Conservation (phyloP, 2,888 invertebrate species). For the Hylaea fasciaria region DNA sequence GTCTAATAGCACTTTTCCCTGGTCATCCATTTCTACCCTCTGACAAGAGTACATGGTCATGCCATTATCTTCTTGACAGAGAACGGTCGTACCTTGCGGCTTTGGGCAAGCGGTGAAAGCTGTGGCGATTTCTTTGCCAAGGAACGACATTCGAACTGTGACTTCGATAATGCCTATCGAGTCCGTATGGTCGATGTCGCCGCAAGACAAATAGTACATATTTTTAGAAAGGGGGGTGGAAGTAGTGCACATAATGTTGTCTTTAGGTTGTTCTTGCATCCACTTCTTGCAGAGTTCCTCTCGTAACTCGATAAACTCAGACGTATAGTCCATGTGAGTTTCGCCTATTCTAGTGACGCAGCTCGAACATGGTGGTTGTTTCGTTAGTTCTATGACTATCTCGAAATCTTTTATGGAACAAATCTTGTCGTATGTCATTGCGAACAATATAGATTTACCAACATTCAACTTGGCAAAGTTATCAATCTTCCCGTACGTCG, state of each 20-base stretch:
- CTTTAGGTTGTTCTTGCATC: slow-evolving; percentile 69
- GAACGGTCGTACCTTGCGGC: slow-evolving; percentile 61
- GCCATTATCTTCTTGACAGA: slow-evolving; percentile 73
- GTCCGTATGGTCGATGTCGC: slow-evolving; percentile 62
- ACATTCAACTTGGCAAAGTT: slow-evolving; percentile 70
- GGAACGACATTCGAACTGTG: slow-evolving; percentile 74
- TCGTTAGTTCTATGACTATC: slow-evolving; percentile 66
- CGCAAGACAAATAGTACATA: slow-evolving; percentile 71
- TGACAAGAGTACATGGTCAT: slow-evolving; percentile 79
- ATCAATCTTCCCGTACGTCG: slow-evolving; percentile 70
- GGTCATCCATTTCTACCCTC: slow-evolving; percentile 78
- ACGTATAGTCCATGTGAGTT: slow-evolving; percentile 70
- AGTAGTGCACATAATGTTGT: slow-evolving; percentile 74
- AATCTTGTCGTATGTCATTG: slow-evolving; percentile 81
- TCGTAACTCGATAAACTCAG: slow-evolving; percentile 65
- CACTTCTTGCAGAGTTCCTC: slow-evolving; percentile 75
- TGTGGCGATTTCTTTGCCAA: slow-evolving; percentile 80
- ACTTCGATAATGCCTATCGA: slow-evolving; percentile 76
- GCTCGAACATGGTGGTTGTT: slow-evolving; percentile 74
- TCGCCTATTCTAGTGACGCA: slow-evolving; percentile 75
- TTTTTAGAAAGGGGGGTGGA: slow-evolving; percentile 73
- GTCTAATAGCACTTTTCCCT: slow-evolving; percentile 75
- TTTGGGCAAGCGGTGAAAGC: slow-evolving; percentile 68
- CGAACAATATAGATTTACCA: slow-evolving; percentile 76
- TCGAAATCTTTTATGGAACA: slow-evolving; percentile 70